Evolutionary conservation across 2,888 invertebrate species (phyloP), one percentile per base, ranked within the genome.

Genomic region (Idaea biselata): DNA sequence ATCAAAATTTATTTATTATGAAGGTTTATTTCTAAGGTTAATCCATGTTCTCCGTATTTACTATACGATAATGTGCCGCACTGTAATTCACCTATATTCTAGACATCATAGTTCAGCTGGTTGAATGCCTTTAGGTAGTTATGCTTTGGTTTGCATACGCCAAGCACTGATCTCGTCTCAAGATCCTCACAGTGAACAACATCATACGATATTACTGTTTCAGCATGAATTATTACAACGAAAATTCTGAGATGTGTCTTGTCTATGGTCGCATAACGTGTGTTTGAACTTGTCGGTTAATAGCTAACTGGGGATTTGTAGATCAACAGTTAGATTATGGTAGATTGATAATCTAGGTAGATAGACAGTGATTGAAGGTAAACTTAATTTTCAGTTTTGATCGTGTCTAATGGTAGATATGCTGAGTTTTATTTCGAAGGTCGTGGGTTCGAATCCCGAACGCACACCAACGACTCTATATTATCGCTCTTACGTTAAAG

Each of bases 171-270:
- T 44, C 44, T 44, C 44, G 44, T 14, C 14, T 14, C 14, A 14
- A 14, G 44, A 44, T 44, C 14, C 44, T 8, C 44, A 44, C 44
- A 44, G 44, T 44, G 14, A 44, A 44, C 44, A 44, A 44, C 14
- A 44, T 44, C 44, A 44, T 44, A 14, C 44, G 44, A 44, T 8
- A 44, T 44, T 44, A 44, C 44, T 14, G 14, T 44, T 44, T 44
- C 44, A 44, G 44, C 44, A 44, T 44, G 44, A 44, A 44, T 44
- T 44, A 33, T 17, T 61, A 61, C 61, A 25, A 57, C 14, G 14
- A 8, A 11, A 44, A 44, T 44, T 11, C 44, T 44, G 44, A 44
- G 44, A 44, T 44, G n/a, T n/a, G n/a, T n/a, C n/a, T n/a, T n/a
- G 44, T 44, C 44, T 44, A 44, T 44, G 44, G 14, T 44, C 14